Evolutionary conservation across 2,888 invertebrate species (phyloP).

Genomic region (Petrolisthes cinctipes): DNA sequence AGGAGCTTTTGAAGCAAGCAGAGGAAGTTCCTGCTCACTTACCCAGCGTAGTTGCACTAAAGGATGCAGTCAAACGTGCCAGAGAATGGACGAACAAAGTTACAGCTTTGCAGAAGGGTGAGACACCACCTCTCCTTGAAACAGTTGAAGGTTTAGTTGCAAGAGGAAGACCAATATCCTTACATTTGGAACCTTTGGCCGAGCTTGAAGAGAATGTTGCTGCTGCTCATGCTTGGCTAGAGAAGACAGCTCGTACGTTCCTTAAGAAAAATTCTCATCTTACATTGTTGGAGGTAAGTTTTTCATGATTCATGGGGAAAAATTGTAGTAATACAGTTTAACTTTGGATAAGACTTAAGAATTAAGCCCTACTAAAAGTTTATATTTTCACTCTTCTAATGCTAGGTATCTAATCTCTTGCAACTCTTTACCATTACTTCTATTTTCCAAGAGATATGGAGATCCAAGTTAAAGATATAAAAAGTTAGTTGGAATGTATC

Average conservation of each 20-base stretch:
- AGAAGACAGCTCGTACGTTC: conserved; percentile 86
- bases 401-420: too few species aligned
- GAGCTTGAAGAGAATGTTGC: conserved; percentile 82
- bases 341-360: too few species aligned
- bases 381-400: too few species aligned
- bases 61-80: conserved; percentile 81
- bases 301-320: not conserved
- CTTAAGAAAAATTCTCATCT: conserved; percentile 83
- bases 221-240: conserved; percentile 86
- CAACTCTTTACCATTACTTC: too few species aligned
- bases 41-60: conserved; percentile 81
- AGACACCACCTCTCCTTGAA: conserved; percentile 74
- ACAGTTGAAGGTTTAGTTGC: conserved; percentile 84
- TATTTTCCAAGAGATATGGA: too few species aligned
- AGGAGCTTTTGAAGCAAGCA: conserved; percentile 80
- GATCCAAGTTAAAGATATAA: too few species aligned
- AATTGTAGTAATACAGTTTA: too few species aligned
- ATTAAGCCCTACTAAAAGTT: too few species aligned
- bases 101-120: conserved; percentile 46
- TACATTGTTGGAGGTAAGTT: conserved; percentile 77
- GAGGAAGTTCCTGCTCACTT: conserved; percentile 83
- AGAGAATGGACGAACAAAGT: conserved; percentile 79
- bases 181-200: conserved; percentile 83
- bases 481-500: too few species aligned
- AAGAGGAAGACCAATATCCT: conserved; percentile 82